A percentile compares a stretch with the other conserved stretches of the same genome.
Evolutionary conservation across 2,888 invertebrate species (phyloP).

Genomic region (Lissonota sp.): DNA sequence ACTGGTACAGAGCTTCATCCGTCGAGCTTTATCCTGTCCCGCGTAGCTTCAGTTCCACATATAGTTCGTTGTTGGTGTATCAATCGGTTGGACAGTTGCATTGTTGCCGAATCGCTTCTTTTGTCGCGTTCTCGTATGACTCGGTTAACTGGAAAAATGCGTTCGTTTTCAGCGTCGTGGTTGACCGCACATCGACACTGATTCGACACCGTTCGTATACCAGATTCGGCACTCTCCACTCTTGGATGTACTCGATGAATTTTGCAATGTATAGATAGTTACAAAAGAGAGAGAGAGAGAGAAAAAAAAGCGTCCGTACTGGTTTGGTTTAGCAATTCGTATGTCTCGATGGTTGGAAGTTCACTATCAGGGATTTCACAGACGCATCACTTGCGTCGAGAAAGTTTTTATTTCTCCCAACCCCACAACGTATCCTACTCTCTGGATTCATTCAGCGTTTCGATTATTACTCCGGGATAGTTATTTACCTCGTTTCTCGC

Average conservation of each 20-base stretch:
- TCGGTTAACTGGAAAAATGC: constrained; percentile 64
- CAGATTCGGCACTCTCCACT: background rate
- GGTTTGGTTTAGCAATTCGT: too few species aligned
- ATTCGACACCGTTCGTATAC: constrained; percentile 34
- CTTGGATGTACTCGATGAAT: background rate
- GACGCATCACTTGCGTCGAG: constrained; percentile 22
- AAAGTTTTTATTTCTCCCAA: constrained; percentile 3
- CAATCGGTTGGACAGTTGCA: constrained; percentile 59
- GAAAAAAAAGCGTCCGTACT: too few species aligned
- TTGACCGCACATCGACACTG: constrained; percentile 59
- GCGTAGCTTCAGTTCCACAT: background rate
- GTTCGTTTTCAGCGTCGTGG: constrained; percentile 61
- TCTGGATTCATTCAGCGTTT: background rate
- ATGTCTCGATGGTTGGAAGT: constrained; percentile 29
- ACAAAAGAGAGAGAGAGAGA: too few species aligned
- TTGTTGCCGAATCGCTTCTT: constrained; percentile 60
- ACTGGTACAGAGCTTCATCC: constrained; percentile 33
- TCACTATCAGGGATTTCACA: constrained; percentile 20
- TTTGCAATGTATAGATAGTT: background rate
- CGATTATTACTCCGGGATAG: background rate
- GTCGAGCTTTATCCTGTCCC: constrained; percentile 1
- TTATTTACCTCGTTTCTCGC: background rate
- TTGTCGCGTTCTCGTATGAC: constrained; percentile 58
- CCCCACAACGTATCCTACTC: background rate
- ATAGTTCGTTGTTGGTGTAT: constrained; percentile 36